These are phyloP conservation scores for Phorcus lineatus DNA, from an alignment of 2,888 invertebrate species.

Conservation along the genomic window DNA sequence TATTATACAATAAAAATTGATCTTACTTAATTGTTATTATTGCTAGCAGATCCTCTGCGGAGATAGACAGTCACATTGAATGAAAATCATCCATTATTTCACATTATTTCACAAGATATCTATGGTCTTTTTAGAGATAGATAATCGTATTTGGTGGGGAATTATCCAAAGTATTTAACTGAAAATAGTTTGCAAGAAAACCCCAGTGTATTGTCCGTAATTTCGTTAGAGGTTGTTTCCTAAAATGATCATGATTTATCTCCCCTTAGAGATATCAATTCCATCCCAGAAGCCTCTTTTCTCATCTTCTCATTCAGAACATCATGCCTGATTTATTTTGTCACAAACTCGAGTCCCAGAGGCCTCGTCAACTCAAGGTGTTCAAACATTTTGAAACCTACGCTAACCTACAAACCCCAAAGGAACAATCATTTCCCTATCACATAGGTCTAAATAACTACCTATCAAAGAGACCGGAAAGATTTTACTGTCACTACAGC, in stretches of 20 bases:
- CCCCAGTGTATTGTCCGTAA: too few species aligned
- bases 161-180: too few species aligned
- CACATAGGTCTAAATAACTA: not conserved
- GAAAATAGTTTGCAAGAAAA: too few species aligned
- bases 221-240: too few species aligned
- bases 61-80: too few species aligned
- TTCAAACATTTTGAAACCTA: slow-evolving; percentile 1
- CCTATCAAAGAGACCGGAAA: not conserved
- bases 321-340: not conserved
- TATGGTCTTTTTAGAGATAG: too few species aligned
- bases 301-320: not conserved
- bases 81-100: too few species aligned
- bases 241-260: not conserved
- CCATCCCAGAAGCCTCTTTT: not conserved
- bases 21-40: too few species aligned
- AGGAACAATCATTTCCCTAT: not conserved
- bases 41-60: too few species aligned
- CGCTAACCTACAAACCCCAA: not conserved
- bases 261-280: not conserved
- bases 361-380: not conserved
- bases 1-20: too few species aligned
- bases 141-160: too few species aligned
- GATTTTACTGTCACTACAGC: not conserved
- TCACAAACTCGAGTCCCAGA: not conserved
- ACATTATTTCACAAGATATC: too few species aligned